These are phyloP conservation scores for Dendronephthya gigantea DNA, from an alignment of 64 coral and sea anemone genomes.

Conservation along the genomic window DNA sequence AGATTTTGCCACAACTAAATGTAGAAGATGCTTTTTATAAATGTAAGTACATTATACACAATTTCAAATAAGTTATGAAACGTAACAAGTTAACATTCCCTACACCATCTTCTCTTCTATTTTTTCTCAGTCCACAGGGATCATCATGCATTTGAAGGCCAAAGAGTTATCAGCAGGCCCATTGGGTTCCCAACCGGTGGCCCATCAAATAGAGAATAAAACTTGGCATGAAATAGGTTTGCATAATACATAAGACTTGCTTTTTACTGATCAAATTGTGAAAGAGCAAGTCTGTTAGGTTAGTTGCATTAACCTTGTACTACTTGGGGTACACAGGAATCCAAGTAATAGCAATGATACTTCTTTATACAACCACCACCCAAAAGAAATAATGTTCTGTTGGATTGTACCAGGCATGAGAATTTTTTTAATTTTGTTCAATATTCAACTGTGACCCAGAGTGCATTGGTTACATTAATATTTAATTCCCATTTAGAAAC, in stretches of 20 bases:
- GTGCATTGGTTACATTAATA: no score
- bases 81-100: background rate
- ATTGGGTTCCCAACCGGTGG: conserved; percentile 35
- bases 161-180: conserved; percentile 25
- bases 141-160: conserved; percentile 62
- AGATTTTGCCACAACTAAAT: conserved; percentile 52
- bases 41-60: conserved; percentile 36
- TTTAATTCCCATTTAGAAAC: background rate
- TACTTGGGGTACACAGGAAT: no score
- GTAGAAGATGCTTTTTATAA: conserved; percentile 88
- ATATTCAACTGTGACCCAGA: no score
- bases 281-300: no score
- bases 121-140: conserved; percentile 46
- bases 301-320: no score
- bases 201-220: background rate
- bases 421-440: no score
- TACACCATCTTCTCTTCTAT: background rate
- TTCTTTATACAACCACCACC: no score
- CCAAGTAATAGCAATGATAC: no score
- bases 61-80: no score
- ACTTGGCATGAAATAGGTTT: background rate
- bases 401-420: no score
- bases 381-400: no score
- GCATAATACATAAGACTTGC: no score
- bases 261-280: background rate